A percentile compares a stretch with the other conserved stretches of the same genome.
phyloP scores from a whole-genome alignment of 2,888 invertebrate genomes.

The Ochropacha duplaris region DNA sequence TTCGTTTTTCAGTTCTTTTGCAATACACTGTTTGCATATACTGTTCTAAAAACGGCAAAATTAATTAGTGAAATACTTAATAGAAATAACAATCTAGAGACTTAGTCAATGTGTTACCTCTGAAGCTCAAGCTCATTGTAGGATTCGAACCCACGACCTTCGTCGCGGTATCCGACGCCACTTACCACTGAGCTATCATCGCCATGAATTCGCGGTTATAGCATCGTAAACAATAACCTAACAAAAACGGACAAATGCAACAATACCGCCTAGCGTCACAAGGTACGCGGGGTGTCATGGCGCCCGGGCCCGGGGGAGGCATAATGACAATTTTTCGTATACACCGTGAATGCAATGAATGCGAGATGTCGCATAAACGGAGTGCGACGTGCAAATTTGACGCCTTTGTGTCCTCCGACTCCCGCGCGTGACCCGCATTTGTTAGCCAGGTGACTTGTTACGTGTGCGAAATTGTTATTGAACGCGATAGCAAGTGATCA shows the following conservation, averaged over 20 bases:
- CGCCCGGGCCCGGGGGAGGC: slow-evolving; percentile 49
- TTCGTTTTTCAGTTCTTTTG: too few relatives aligned
- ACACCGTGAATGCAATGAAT: slow-evolving; percentile 74
- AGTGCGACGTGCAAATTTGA: slow-evolving; percentile 80
- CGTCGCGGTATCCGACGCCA: too few relatives aligned
- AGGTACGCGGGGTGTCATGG: slow-evolving; percentile 52
- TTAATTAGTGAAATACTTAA: too few relatives aligned
- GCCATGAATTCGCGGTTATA: not conserved
- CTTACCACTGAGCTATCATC: too few relatives aligned
- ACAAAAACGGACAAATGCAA: not conserved
- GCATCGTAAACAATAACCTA: not conserved
- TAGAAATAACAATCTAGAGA: too few relatives aligned
- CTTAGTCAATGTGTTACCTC: too few relatives aligned
- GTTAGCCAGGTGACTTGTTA: slow-evolving; percentile 18
- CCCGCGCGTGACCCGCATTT: slow-evolving; percentile 60
- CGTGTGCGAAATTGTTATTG: slow-evolving; percentile 11
- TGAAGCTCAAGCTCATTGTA: too few relatives aligned
- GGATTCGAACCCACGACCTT: too few relatives aligned
- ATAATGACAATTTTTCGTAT: slow-evolving; percentile 80
- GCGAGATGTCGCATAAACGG: slow-evolving; percentile 78
- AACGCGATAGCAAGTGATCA: not conserved
- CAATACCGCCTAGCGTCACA: not conserved
- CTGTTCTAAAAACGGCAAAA: too few relatives aligned
- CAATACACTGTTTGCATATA: too few relatives aligned
- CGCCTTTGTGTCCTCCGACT: slow-evolving; percentile 70